Percentiles rank a stretch among this genome's conserved stretches.
Conservation (phyloP, 2,113 vertebrate species). For the Excalfactoria chinensis region DNA sequence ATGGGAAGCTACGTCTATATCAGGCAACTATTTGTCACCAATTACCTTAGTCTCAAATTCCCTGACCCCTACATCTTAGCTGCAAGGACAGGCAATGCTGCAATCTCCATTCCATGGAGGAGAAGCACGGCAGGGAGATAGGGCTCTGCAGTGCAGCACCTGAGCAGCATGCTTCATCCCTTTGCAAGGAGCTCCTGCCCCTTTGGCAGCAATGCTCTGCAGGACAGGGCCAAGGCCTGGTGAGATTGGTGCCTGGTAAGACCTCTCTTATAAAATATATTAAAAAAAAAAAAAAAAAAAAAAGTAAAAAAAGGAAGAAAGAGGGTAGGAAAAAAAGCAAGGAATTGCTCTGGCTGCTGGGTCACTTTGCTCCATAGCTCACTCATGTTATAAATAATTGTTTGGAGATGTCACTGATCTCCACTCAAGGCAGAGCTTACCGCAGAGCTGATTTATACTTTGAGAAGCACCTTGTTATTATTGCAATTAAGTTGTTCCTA, state of each 20-base stretch:
- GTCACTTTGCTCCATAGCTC: neutral
- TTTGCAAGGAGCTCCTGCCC: no score
- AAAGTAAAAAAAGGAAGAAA: neutral
- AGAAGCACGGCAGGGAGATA: neutral
- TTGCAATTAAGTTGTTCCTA: slow-evolving; percentile 53
- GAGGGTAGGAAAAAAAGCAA: neutral
- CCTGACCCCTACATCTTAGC: neutral
- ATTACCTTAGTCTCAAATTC: neutral
- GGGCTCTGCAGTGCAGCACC: neutral
- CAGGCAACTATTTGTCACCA: neutral
- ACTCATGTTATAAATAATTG: neutral
- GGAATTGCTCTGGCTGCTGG: neutral
- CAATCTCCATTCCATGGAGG: neutral
- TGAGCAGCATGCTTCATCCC: neutral
- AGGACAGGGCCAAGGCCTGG: no score
- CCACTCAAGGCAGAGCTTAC: neutral
- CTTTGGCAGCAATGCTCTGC: no score
- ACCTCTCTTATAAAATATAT: neutral
- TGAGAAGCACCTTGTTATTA: slow-evolving; percentile 28
- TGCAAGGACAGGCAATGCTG: neutral
- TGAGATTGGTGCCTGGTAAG: neutral
- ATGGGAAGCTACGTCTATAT: neutral
- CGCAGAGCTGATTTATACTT: slow-evolving; percentile 19
- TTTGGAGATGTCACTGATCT: slow-evolving; percentile 1
- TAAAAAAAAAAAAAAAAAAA: neutral